These are phyloP conservation scores for Papilio helenus DNA, from an alignment of 1,140 invertebrate species.

Conservation along the genomic window DNA sequence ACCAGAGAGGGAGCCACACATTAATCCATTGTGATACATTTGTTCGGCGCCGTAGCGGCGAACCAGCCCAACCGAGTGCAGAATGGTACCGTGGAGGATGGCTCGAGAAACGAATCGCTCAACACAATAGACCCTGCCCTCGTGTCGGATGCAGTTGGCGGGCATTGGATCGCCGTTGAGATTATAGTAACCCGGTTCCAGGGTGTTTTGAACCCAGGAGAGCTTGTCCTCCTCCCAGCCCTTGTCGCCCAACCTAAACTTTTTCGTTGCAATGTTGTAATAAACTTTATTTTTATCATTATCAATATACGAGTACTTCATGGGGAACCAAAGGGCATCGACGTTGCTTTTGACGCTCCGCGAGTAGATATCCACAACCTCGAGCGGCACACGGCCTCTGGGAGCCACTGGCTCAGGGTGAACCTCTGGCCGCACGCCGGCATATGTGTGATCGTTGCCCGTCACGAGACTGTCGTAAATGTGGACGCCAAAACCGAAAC, in stretches of 20 bases:
- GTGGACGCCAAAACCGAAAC: background rate
- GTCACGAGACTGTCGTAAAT: background rate
- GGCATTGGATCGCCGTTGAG: no score
- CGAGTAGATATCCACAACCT: no score
- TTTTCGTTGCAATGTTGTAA: slow-evolving; percentile 4
- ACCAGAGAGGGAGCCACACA: no score
- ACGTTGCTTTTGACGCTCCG: no score
- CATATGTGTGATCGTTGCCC: background rate
- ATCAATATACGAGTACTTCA: no score
- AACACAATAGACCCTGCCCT: slow-evolving; percentile 3
- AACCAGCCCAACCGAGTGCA: no score
- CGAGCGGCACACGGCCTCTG: no score
- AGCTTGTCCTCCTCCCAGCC: slow-evolving; percentile 1
- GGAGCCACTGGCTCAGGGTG: background rate
- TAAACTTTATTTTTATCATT: no score
- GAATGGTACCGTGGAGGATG: no score
- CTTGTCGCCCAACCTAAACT: slow-evolving; percentile 3
- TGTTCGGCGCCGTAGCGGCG: no score
- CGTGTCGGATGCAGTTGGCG: slow-evolving; percentile 2
- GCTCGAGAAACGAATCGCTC: slow-evolving; percentile 2
- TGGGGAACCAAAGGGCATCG: no score
- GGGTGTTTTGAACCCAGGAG: slow-evolving; percentile 2
- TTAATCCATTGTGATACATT: no score
- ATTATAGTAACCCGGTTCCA: slow-evolving; percentile 4
- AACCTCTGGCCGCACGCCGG: background rate